Conservation (phyloP, 2,113 vertebrate genomes). For the Prunella fulvescens region DNA sequence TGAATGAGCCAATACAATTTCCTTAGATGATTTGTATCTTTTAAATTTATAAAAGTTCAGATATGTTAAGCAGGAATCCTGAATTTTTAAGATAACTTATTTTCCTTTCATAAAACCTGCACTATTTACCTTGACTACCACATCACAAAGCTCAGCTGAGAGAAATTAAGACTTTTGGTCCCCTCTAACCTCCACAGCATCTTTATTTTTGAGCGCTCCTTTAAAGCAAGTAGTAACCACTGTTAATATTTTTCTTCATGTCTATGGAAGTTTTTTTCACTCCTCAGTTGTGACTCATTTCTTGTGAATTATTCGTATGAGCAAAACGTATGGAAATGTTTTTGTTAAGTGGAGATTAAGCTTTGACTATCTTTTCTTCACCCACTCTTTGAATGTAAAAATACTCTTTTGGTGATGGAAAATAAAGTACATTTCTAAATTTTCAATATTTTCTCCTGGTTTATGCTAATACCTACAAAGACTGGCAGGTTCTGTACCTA, state of each 20-base stretch:
- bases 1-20: fast-evolving
- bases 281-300: not conserved
- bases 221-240: fast-evolving
- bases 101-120: not conserved
- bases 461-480: not conserved
- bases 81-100: not conserved
- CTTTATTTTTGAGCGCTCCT: not conserved
- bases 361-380: not conserved
- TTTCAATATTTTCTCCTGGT: not conserved
- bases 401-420: not conserved
- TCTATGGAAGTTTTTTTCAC: not conserved
- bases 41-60: not conserved
- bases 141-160: not conserved
- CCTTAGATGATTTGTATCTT: not conserved
- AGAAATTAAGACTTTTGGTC: not conserved
- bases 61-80: not conserved
- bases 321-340: not conserved
- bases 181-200: not conserved
- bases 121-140: not conserved
- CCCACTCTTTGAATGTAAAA: not conserved
- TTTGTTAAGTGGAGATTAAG: not conserved
- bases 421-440: not conserved
- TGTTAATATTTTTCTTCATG: not conserved
- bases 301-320: not conserved
- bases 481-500: not conserved